Evolutionary conservation across 2,888 invertebrate genomes (phyloP), one percentile per base, ranked within the genome.

Genomic region (Ferrisia virgata): DNA sequence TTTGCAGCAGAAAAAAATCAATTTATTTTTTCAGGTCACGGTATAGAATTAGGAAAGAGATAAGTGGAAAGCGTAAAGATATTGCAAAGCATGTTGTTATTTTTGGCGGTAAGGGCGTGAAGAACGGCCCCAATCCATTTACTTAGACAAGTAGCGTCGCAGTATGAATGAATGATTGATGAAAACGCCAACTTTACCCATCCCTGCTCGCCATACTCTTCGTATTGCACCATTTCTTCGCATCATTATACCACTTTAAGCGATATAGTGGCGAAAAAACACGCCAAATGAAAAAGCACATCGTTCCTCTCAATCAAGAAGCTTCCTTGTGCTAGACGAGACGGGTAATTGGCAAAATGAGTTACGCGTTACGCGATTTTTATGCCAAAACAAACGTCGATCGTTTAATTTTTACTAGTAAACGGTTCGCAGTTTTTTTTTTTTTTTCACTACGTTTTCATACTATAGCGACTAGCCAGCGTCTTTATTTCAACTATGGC

Each of bases 101-200:
- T 58, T 81, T 80, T 76, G 72, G 31, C 72, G 36, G 72, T 25
- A 76, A 76, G 72, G 72, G 72, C 72, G 72, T 76, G 72, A 76
- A 76, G 72, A 76, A 36, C 58, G 64, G 39, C 39, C 82, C 64
- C 69, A 82, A 69, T 82, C 82, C 82, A 82, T 82, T 82, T 82
- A 82, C 82, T 64, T 36, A 82, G 64, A 82, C 64, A 69, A 82
- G 82, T 82, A 39, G 36, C 69, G 64, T 82, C 82, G 69, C 69
- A 39, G 82, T 64, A 64, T 82, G 82, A 82, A 82, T 82, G 82
- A 69, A 82, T 82, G 82, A 82, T 82, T 82, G 82, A 82, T 82
- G 82, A 82, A 82, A 82, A 82, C 64, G 22, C 72, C 72, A 36
- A 76, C 72, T 76, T 36, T 33, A 76, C 72, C 72, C 72, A 25